A percentile compares a stretch with the other conserved stretches of the same genome.
phyloP scores from a whole-genome alignment of 2,113 vertebrate genomes.

The Eonycteris spelaea region DNA sequence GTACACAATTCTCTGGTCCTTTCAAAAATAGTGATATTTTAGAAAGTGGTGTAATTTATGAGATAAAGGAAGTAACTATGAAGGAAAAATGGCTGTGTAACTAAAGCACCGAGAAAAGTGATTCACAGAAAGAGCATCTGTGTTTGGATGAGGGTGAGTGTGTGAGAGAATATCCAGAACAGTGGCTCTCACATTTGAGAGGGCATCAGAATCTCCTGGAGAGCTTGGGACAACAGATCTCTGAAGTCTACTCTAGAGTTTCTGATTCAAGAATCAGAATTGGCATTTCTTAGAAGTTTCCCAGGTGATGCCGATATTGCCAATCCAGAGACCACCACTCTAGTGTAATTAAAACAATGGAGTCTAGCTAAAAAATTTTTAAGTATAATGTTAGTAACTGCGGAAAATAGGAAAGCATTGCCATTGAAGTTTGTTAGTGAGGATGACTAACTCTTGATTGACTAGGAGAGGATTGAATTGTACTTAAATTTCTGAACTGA shows the following conservation, averaged over 20 bases:
- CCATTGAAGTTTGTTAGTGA: not conserved
- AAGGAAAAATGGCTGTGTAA: not conserved
- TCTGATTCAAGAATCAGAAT: not conserved
- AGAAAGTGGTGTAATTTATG: not conserved
- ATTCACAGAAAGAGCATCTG: not conserved
- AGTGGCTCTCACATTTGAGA: not conserved
- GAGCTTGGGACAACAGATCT: not conserved
- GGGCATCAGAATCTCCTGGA: not conserved
- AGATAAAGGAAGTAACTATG: not conserved
- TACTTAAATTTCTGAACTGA: not conserved
- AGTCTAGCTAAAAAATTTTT: not conserved
- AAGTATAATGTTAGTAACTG: not conserved
- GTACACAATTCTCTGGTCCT: not conserved
- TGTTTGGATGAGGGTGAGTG: not conserved
- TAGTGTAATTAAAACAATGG: not conserved
- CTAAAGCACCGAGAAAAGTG: not conserved
- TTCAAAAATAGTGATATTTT: conserved; percentile 2
- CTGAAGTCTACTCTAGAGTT: not conserved
- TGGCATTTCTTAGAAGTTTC: not conserved
- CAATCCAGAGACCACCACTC: not conserved
- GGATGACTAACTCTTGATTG: not conserved
- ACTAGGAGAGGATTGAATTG: not conserved
- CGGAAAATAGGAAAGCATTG: not conserved
- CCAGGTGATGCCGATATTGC: not conserved
- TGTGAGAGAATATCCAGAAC: not conserved